Conservation (phyloP, 2,797 vertebrate genomes). For the Tarsius wallacei region DNA sequence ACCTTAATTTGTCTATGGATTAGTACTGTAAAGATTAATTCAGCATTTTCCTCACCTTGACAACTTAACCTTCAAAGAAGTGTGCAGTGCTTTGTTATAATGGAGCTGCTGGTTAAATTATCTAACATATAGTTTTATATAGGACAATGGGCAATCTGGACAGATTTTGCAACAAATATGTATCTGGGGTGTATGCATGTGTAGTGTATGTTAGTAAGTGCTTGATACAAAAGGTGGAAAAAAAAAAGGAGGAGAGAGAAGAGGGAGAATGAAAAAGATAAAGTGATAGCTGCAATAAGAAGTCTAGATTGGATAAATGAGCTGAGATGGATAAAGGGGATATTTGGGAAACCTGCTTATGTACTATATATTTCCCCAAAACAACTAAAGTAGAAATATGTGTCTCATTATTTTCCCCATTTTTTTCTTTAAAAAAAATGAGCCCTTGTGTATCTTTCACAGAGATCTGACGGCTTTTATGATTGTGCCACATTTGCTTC, state of each 20-base stretch:
- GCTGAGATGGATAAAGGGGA: background rate
- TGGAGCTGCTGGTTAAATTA: background rate
- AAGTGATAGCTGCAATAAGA: background rate
- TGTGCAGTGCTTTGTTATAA: background rate
- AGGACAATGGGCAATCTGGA: background rate
- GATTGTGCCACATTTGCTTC: background rate
- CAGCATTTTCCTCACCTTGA: background rate
- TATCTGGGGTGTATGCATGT: background rate
- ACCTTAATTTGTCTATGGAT: background rate
- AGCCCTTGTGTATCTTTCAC: background rate
- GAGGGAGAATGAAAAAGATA: background rate
- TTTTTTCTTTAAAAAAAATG: background rate
- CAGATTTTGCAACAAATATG: background rate
- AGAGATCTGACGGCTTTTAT: background rate
- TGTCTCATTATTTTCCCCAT: background rate
- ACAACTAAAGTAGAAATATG: background rate
- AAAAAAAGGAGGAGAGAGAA: too few species aligned
- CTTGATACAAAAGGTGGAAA: background rate
- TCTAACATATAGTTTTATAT: background rate
- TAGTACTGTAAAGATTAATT: background rate
- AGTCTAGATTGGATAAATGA: background rate
- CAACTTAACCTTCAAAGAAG: background rate
- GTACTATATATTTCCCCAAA: background rate
- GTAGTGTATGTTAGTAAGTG: too few species aligned
- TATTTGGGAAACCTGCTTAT: background rate